Base-by-base conservation (phyloP, 2,113 vertebrate genomes). In the Lanius collurio region DNA sequence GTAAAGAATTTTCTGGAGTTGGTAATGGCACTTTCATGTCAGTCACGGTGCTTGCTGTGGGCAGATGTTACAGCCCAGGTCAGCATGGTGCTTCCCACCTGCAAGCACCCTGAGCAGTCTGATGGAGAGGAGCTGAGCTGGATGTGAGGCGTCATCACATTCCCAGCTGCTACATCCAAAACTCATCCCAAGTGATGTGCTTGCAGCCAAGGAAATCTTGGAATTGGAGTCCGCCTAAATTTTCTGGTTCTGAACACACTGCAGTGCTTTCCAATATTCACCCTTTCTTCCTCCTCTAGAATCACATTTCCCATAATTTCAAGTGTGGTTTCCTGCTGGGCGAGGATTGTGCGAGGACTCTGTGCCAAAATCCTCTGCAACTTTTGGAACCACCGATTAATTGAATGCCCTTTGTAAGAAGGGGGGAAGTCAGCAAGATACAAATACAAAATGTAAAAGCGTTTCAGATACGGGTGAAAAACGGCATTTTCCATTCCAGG, bases 401-500 rank as follows among this genome's bases (percentile, higher is more conserved):
- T 64, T 35, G 39, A 31, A 37, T 2, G 33, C 6, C 31, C 41
- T 60, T 60, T 31, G 28, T 1, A 31, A 37, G 15, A 26, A 27
- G 3, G 28, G 21, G 26, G 11, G 21, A 5, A 56, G n/a, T 33
- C 50, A 5, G 7, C 0, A 0, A 46, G 30, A n/a, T 13, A 42
- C 13, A 21, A 44, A 75, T 0, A 15, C 4, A 30, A 41, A 52
- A 49, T 0, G 15, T 7, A 4, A 3, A 89, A 57, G 19, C 0
- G 0, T 10, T 63, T 1, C 7, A 28, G 37, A 46, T 8, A 5
- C 1, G 27, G 69, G 17, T 13, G 24, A 56, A 39, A 79, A 83
- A 21, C 1, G 19, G 19, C 31, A 23, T 53, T 39, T 92, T 60
- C 26, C 20, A 23, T 59, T 41, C 16, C 46, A 27, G 24, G 28